These are phyloP conservation scores for Plodia interpunctella DNA, from an alignment of 1,140 invertebrate species.

Conservation along the genomic window DNA sequence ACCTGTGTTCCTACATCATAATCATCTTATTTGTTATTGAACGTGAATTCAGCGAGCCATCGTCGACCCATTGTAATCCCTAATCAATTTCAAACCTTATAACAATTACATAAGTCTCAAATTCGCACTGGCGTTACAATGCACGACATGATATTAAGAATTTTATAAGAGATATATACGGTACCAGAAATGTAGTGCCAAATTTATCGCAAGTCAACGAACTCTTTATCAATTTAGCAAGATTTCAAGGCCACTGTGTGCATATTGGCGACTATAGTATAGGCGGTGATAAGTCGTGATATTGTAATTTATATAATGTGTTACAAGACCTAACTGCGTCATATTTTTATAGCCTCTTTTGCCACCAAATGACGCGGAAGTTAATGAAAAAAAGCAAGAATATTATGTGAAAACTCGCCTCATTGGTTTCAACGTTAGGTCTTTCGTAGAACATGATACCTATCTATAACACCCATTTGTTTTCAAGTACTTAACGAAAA, in stretches of 20 bases:
- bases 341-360: not conserved
- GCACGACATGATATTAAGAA: not conserved
- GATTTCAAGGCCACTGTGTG: constrained; percentile 42
- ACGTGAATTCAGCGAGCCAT: not conserved
- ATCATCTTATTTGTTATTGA: not conserved
- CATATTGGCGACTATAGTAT: constrained; percentile 20
- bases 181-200: constrained; percentile 25
- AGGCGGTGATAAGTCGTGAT: constrained; percentile 31
- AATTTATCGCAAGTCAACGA: constrained; percentile 54
- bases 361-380: not conserved
- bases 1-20: not conserved
- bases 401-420: too few species aligned
- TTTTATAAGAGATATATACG: not conserved
- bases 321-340: not conserved
- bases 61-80: not conserved
- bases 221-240: constrained; percentile 55
- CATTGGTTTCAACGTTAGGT: too few species aligned
- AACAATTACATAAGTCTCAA: not conserved
- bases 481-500: too few species aligned
- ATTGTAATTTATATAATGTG: constrained; percentile 27
- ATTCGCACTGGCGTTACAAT: not conserved
- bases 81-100: not conserved
- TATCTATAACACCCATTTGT: too few species aligned
- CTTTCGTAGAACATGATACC: too few species aligned
- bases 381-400: not conserved